Percentiles rank a stretch among this genome's conserved stretches.
These are phyloP conservation scores for Drosophila tristis DNA, from an alignment of 1,140 invertebrate species.

Conservation along the genomic window DNA sequence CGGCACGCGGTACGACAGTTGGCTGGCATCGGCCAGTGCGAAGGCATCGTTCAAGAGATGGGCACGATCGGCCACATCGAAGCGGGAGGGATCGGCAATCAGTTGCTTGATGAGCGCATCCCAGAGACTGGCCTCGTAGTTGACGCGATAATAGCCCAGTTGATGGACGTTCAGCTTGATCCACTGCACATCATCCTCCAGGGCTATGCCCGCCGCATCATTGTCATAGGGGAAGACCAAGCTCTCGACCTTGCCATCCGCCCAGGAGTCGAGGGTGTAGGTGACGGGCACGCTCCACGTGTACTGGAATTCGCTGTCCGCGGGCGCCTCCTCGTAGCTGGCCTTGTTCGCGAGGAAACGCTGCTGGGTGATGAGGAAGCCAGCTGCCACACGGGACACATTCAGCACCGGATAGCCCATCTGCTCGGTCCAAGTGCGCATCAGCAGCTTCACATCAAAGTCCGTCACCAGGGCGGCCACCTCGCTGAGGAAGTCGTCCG, in stretches of 20 bases:
- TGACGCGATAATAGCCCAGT: constrained; percentile 93
- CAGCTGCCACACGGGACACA: constrained; percentile 84
- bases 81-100: constrained; percentile 46
- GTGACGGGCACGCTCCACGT: constrained; percentile 93
- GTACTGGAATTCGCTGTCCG: constrained; percentile 87
- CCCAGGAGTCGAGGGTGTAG: constrained; percentile 86
- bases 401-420: constrained; percentile 95
- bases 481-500: constrained; percentile 90
- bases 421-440: constrained; percentile 97
- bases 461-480: constrained; percentile 84
- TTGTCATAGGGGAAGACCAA: constrained; percentile 70
- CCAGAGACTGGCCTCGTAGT: too few species aligned
- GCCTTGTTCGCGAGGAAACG: too few species aligned
- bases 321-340: constrained; percentile 82
- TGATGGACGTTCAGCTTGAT: constrained; percentile 94
- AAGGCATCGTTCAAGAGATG: constrained; percentile 94
- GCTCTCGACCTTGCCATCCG: constrained; percentile 50
- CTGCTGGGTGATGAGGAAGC: constrained; percentile 87
- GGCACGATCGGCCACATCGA: constrained; percentile 90
- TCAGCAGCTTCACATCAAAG: constrained; percentile 88
- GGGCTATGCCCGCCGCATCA: constrained; percentile 10
- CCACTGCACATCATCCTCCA: constrained; percentile 85
- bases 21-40: constrained; percentile 89
- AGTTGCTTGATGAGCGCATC: constrained; percentile 86
- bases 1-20: constrained; percentile 88